Evolutionary conservation across 2,113 vertebrate genomes (phyloP), one percentile per base, ranked within the genome.

Genomic region (Syngnathus floridae): DNA sequence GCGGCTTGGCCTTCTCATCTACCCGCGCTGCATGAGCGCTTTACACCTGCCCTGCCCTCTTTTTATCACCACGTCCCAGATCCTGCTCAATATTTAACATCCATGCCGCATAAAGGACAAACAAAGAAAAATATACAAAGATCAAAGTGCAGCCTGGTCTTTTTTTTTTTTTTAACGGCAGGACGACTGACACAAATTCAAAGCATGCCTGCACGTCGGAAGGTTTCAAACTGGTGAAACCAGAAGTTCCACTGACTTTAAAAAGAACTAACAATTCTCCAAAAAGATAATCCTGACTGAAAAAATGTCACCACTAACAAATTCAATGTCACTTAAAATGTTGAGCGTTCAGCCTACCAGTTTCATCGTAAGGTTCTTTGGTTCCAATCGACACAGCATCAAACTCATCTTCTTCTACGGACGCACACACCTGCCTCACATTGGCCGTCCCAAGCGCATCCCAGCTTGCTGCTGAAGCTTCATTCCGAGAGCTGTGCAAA

Each of bases 351-450:
- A 37, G 51, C 85, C 74, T 93, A 98, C 96, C 95, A 97, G 93
- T 80, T 98, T 97, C 95, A 95, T 95, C 87, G 91, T 90, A 88
- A 77, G 78, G 85, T 90, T 94, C 89, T 93, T 94, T 72, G 93
- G 92, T 5, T 97, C 94, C 94, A 94, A 95, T 70, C 92, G 91
- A 91, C 94, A 94, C 79, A 95, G 89, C 91, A 93, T 92, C 88
- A 88, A 67, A 86, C 90, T 95, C 94, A 95, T 95, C 62, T 49
- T 71, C 49, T 67, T 41, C 67, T 9, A 35, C 26, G 35, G 54
- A 7, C 60, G 45, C 52, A 77, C 55, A 86, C 91, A 92, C 90
- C 92, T 92, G 90, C 86, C 66, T 66, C 68, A 73, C 75, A 60
- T 38, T 35, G 67, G 58, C 59, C 14, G 64, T 49, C 43, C 73